phyloP scores from a whole-genome alignment of 2,888 invertebrate species.

The Diaphora mendica region DNA sequence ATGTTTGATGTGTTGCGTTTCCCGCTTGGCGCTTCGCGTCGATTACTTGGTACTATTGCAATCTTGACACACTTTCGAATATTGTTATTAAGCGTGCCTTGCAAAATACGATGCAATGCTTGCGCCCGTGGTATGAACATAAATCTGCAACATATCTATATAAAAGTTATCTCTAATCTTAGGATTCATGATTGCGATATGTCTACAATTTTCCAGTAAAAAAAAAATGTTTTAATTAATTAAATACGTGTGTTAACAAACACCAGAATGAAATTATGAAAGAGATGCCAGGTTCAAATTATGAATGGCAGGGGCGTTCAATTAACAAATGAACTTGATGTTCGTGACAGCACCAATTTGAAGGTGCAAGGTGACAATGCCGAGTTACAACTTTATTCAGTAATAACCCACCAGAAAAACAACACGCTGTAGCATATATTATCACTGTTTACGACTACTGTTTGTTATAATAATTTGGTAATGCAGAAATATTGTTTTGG shows the following conservation, averaged over 20 bases:
- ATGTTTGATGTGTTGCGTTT: slow-evolving; percentile 72
- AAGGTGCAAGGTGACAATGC: slow-evolving; percentile 30
- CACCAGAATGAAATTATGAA: slow-evolving; percentile 37
- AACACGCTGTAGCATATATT: neutral
- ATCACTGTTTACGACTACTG: neutral
- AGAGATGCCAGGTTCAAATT: slow-evolving; percentile 43
- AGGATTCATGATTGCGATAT: slow-evolving; percentile 34
- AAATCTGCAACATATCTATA: slow-evolving; percentile 47
- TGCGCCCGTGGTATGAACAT: slow-evolving; percentile 56
- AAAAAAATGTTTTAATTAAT: slow-evolving; percentile 17
- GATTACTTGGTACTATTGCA: slow-evolving; percentile 75
- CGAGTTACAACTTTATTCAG: neutral
- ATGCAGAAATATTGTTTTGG: neutral
- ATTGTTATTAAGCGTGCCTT: slow-evolving; percentile 81
- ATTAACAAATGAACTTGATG: slow-evolving; percentile 64
- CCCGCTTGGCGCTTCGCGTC: slow-evolving; percentile 72
- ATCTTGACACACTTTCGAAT: slow-evolving; percentile 85
- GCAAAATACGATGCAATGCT: slow-evolving; percentile 78
- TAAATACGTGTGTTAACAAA: slow-evolving; percentile 43
- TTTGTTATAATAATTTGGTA: neutral
- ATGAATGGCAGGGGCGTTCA: slow-evolving; percentile 49
- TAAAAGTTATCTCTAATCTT: slow-evolving; percentile 47
- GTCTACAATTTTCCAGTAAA: slow-evolving; percentile 35
- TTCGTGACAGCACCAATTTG: slow-evolving; percentile 49
- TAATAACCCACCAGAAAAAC: neutral